Conservation (phyloP, 2,797 vertebrate species). For the Antrozous pallidus region DNA sequence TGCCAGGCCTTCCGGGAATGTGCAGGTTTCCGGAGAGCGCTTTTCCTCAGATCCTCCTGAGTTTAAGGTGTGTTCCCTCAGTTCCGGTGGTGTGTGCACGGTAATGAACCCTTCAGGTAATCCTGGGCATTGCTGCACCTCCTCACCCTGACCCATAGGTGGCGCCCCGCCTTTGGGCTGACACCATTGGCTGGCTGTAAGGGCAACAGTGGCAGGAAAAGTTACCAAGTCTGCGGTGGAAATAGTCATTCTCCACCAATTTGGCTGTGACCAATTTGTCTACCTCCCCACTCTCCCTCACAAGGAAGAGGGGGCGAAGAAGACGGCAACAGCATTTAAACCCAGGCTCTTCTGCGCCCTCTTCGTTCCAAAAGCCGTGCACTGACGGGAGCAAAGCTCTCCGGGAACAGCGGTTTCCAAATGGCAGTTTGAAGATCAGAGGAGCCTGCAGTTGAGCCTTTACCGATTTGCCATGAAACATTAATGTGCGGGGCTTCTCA, state of each 20-base stretch:
- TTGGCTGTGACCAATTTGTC: background rate
- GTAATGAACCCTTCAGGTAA: background rate
- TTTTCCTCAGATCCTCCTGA: background rate
- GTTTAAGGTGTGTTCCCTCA: background rate
- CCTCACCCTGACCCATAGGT: background rate
- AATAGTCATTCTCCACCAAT: background rate
- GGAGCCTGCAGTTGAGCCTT: background rate
- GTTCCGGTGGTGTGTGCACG: no score
- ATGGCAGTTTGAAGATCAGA: background rate
- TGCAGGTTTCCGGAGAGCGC: background rate
- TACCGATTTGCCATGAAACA: slow-evolving; percentile 38
- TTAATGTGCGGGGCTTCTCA: slow-evolving; percentile 49
- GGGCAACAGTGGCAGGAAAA: background rate
- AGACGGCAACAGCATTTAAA: background rate
- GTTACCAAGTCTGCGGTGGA: background rate
- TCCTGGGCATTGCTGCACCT: background rate
- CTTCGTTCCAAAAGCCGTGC: background rate
- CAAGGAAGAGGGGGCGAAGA: background rate
- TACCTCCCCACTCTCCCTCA: background rate
- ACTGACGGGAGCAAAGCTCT: slow-evolving; percentile 31
- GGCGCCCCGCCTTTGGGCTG: background rate
- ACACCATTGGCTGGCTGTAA: background rate
- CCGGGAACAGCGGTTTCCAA: background rate
- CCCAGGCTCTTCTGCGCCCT: background rate
- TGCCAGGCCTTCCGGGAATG: background rate